These are phyloP conservation scores for Pristionchus mayeri DNA, from an alignment of 2,888 invertebrate species.

Conservation along the genomic window DNA sequence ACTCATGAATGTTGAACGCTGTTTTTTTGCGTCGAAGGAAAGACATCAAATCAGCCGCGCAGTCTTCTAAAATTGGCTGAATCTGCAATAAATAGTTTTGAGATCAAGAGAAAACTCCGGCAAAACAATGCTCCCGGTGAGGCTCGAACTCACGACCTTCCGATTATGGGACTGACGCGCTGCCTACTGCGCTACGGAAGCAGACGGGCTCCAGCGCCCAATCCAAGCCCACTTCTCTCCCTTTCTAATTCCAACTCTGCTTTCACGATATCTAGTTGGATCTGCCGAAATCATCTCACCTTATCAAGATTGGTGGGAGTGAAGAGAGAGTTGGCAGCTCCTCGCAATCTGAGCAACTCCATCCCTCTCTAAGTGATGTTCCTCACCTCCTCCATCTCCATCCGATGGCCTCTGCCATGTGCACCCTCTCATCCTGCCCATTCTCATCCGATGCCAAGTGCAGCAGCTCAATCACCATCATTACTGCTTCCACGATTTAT, in stretches of 20 bases:
- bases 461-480: conserved; percentile 21
- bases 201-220: not conserved
- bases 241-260: not conserved
- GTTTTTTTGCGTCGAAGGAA: not conserved
- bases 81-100: not conserved
- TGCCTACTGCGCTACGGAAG: conserved; percentile 84
- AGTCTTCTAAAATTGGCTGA: not conserved
- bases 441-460: conserved; percentile 25
- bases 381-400: conserved; percentile 41
- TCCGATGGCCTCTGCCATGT: conserved; percentile 43
- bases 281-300: no score
- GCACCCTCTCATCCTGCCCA: conserved; percentile 32
- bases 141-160: conserved; percentile 96
- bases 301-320: conserved; percentile 33
- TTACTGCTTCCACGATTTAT: no score
- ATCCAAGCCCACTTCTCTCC: no score
- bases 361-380: no score
- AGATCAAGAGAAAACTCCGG: not conserved
- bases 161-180: conserved; percentile 92
- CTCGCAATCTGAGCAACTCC: not conserved
- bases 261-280: not conserved
- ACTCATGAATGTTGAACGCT: conserved; percentile 45
- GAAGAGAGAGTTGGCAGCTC: conserved; percentile 17
- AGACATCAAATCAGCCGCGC: not conserved
- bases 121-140: conserved; percentile 80